Evolutionary conservation across 2,888 invertebrate species (phyloP), one percentile per base, ranked within the genome.

Genomic region (Gasteruption jaculator): DNA sequence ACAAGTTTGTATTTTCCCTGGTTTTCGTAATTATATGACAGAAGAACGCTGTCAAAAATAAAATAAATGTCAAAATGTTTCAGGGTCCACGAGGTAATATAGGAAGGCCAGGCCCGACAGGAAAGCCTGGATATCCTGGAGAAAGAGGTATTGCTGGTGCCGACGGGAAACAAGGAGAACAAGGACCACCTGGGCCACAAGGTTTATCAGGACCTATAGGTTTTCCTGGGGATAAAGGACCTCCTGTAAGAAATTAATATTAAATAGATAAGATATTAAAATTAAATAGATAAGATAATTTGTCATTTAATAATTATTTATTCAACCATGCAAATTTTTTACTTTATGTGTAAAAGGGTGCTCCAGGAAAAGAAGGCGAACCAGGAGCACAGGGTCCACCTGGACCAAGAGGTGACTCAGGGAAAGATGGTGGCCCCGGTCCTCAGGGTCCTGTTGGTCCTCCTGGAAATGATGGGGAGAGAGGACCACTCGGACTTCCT

Each of bases 111-210:
- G 90, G 89, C 16, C 72, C 81, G 5, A 71, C 80, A 6, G 87
- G 87, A 0, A 84, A 84, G 69, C 69, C 79, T 6, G 86, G 86
- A 4, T 77, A 78, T 39, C 76, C 81, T 29, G 86, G 86, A 16
- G 85, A 86, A 61, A 75, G 85, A 46, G 86, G 86, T 30, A 74
- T 83, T 57, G 81, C 84, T 31, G 91, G 91, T 7, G 85, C 86
- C 41, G 91, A 91, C 71, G 91, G 91, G 5, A 85, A 86, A 62
- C 80, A 86, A 10, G 92, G 92, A 16, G 90, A 89, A 59, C 83
- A 83, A 57, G 91, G 91, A 29, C 74, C 80, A 10, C 83, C 83
- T 63, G 91, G 91, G 11, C 72, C 85, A 14, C 85, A 86, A 72
- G 92, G 92, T 21, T 73, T 85, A 12, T 86, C 85, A 31, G 90